A percentile compares a stretch with the other conserved stretches of the same genome.
phyloP scores from a whole-genome alignment of 2,888 invertebrate species.

The Deilephila porcellus region DNA sequence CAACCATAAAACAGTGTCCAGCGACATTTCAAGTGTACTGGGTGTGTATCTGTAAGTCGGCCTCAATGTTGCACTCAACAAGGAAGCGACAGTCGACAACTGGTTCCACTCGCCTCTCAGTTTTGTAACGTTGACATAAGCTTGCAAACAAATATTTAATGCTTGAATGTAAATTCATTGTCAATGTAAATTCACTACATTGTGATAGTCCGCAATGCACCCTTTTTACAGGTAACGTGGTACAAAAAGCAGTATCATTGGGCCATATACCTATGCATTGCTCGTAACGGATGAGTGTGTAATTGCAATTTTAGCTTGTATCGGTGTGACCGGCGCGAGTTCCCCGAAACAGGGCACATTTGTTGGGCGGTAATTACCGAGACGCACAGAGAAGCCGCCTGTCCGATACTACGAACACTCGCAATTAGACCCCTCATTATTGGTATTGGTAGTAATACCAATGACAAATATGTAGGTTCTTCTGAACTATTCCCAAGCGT shows the following conservation, averaged over 20 bases:
- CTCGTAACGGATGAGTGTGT: not conserved
- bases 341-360: conserved; percentile 50
- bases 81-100: conserved; percentile 4
- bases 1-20: not conserved
- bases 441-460: too few species aligned
- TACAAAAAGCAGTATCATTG: not conserved
- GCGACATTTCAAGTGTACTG: not conserved
- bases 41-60: not conserved
- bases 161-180: not conserved
- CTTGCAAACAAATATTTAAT: not conserved
- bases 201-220: not conserved
- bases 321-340: conserved; percentile 21
- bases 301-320: conserved; percentile 24
- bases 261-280: not conserved
- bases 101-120: not conserved
- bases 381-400: conserved; percentile 57
- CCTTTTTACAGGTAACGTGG: not conserved
- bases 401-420: conserved; percentile 61
- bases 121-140: conserved; percentile 1
- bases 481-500: too few species aligned
- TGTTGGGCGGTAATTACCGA: conserved; percentile 59
- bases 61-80: not conserved
- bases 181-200: too few species aligned
- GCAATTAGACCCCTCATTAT: conserved; percentile 70
- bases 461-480: too few species aligned